These are phyloP conservation scores for Papilio elwesi DNA, from an alignment of 2,888 invertebrate genomes.

Conservation along the genomic window DNA sequence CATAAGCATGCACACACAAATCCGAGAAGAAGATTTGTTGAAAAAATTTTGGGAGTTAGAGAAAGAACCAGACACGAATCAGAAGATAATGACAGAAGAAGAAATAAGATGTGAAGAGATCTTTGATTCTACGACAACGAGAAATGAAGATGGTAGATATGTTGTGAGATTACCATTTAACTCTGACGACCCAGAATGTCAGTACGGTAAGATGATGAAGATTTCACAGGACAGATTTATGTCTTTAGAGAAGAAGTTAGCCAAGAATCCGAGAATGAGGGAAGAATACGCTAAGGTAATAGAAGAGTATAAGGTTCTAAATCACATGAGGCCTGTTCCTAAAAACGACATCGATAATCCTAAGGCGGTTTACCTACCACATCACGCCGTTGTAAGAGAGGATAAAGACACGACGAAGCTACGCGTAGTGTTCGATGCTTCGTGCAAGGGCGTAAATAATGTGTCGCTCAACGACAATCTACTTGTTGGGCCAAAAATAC, in stretches of 20 bases:
- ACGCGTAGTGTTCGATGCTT: constrained; percentile 41
- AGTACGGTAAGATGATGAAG: background rate
- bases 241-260: background rate
- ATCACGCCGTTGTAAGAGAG: constrained; percentile 41
- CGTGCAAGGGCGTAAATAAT: constrained; percentile 33
- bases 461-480: constrained; percentile 41
- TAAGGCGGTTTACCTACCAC: constrained; percentile 39
- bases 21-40: no score
- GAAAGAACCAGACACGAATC: background rate
- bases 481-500: constrained; percentile 26
- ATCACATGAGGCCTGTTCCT: constrained; percentile 7
- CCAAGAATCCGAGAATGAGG: background rate
- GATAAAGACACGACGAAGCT: constrained; percentile 40
- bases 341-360: background rate
- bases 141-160: background rate
- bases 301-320: background rate
- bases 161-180: background rate
- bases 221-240: background rate
- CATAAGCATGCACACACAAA: no score
- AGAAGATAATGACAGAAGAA: background rate
- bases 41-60: no score
- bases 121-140: background rate
- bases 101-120: background rate
- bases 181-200: background rate
- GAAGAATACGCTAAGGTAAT: background rate